Evolutionary conservation across 2,888 invertebrate species (phyloP).

Genomic region (Dynastes hyllus): DNA sequence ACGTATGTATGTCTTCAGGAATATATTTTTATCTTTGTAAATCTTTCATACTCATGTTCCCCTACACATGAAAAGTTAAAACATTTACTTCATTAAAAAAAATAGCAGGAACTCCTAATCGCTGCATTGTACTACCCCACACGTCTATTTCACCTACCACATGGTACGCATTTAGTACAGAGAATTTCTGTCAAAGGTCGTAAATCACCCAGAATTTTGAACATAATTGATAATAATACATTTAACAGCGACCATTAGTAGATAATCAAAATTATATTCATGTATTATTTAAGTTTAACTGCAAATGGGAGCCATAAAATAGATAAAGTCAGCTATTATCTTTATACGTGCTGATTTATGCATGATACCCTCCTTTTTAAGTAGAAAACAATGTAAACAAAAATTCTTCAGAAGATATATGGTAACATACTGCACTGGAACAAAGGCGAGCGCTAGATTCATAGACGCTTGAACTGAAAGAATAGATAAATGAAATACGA

Average conservation of each 20-base stretch:
- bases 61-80: no score
- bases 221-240: slow-evolving; percentile 26
- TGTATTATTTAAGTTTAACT: slow-evolving; percentile 27
- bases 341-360: slow-evolving; percentile 38
- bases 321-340: slow-evolving; percentile 37
- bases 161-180: background rate
- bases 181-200: background rate
- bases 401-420: slow-evolving; percentile 37
- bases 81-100: no score
- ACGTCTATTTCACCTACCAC: no score
- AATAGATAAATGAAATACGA: slow-evolving; percentile 38
- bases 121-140: no score
- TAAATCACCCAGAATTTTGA: slow-evolving; percentile 3
- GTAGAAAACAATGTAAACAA: slow-evolving; percentile 46
- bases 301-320: slow-evolving; percentile 23
- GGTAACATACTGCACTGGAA: slow-evolving; percentile 25
- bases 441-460: slow-evolving; percentile 13
- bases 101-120: no score
- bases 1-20: no score
- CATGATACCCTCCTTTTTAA: slow-evolving; percentile 34
- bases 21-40: no score
- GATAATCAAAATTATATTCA: slow-evolving; percentile 38
- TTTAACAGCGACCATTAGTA: slow-evolving; percentile 29
- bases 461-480: slow-evolving; percentile 30
- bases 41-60: no score